Conservation (phyloP, 2,113 vertebrate species). For the Rhinoderma darwinii region DNA sequence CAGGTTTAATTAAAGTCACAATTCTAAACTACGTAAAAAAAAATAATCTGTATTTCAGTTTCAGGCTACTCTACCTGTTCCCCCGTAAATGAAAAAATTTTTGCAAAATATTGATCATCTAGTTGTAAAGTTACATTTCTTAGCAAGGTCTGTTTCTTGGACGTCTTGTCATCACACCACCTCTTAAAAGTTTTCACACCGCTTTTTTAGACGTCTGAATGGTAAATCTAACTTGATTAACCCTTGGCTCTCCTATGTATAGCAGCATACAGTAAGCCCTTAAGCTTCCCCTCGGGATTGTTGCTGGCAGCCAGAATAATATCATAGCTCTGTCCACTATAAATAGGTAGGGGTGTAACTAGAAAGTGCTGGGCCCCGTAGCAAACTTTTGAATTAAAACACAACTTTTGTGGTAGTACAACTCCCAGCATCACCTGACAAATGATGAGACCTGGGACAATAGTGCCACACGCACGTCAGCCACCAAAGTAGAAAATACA, state of each 20-base stretch:
- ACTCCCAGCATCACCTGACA: no score
- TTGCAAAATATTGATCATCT: conserved; percentile 1
- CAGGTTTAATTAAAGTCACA: conserved; percentile 3
- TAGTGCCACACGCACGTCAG: no score
- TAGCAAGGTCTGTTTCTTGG: no score
- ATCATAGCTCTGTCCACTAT: no score
- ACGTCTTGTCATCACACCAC: background rate
- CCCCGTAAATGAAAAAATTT: background rate
- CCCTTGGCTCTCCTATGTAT: background rate
- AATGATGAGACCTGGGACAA: no score
- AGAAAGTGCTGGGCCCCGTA: no score
- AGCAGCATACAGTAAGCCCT: background rate
- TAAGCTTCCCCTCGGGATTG: background rate
- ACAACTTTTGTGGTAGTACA: no score
- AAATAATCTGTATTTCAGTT: background rate
- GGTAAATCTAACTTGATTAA: background rate
- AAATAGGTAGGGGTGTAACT: no score
- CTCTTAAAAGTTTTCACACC: background rate
- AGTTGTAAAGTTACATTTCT: background rate
- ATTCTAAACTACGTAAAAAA: background rate
- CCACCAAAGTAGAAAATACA: no score
- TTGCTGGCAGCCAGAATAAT: no score
- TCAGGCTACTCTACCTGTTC: background rate
- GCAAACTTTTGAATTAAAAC: no score
- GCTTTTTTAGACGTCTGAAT: background rate